These are phyloP conservation scores for Pseudopipra pipra DNA, from an alignment of 2,113 vertebrate genomes.

Conservation along the genomic window DNA sequence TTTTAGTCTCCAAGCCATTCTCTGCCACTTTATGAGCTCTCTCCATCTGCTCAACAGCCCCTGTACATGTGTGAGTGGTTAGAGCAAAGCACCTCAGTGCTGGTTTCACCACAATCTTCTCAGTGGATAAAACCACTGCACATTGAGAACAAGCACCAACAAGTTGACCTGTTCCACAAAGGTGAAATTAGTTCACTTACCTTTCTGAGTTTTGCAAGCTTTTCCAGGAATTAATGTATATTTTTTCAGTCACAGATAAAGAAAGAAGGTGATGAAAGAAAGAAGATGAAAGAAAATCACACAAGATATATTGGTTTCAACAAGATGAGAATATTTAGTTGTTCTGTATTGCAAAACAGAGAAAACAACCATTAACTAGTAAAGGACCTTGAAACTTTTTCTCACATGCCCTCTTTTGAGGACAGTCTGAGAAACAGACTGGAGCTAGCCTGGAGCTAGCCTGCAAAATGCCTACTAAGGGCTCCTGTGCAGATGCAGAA, in stretches of 20 bases:
- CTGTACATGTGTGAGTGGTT: background rate
- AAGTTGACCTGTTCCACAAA: background rate
- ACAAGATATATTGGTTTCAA: background rate
- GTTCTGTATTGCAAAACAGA: background rate
- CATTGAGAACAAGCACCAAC: background rate
- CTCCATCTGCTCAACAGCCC: background rate
- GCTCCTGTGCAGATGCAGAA: background rate
- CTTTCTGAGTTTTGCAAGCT: background rate
- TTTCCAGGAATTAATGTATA: background rate
- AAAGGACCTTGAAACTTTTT: background rate
- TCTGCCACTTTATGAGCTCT: background rate
- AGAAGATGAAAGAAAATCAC: conserved; percentile 2
- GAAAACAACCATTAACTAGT: background rate
- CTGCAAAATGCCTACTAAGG: background rate
- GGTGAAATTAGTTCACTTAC: background rate
- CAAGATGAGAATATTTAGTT: background rate
- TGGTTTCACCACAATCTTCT: background rate
- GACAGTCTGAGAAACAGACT: rapidly evolving
- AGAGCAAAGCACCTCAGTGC: background rate
- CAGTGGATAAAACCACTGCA: background rate
- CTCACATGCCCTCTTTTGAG: background rate
- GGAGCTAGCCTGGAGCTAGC: background rate
- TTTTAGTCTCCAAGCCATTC: background rate
- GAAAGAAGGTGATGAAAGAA: background rate
- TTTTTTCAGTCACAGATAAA: conserved; percentile 2